Evolutionary conservation across 2,888 invertebrate genomes (phyloP).

Genomic region (Poecilobothrus nobilitatus): DNA sequence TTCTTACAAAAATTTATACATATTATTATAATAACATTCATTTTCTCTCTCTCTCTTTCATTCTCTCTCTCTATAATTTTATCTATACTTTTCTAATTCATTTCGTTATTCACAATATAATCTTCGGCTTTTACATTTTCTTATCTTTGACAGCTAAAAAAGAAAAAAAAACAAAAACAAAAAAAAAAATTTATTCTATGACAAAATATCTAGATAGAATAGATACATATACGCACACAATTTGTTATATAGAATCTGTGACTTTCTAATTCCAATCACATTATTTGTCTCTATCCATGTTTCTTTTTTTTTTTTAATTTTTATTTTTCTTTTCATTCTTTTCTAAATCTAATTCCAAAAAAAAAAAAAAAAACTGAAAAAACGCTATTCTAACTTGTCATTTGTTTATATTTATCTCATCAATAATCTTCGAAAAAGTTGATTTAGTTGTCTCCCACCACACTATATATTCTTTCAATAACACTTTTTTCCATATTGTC

Average conservation of each 20-base stretch:
- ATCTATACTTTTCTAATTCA: background rate
- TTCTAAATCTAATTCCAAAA: background rate
- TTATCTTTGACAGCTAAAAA: background rate
- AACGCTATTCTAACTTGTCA: background rate
- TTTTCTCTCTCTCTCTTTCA: background rate
- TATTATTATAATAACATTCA: background rate
- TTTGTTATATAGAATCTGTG: background rate
- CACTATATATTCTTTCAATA: no score
- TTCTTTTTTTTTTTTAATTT: background rate
- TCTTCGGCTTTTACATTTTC: background rate
- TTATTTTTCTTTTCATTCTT: background rate
- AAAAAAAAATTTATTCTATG: no score
- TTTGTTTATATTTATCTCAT: slow-evolving; percentile 4
- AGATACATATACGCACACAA: no score
- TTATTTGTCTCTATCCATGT: background rate
- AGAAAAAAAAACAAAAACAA: no score
- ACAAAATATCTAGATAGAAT: no score
- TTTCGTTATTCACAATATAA: background rate
- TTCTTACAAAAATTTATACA: background rate
- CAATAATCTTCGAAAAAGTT: background rate
- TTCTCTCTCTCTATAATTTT: background rate
- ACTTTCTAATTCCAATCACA: background rate
- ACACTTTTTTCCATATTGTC: no score
- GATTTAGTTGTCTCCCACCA: background rate
- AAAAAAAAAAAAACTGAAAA: no score